Percentiles rank a stretch among this genome's conserved stretches.
phyloP scores from a whole-genome alignment of 2,888 invertebrate genomes.

The Orgyia antiqua region DNA sequence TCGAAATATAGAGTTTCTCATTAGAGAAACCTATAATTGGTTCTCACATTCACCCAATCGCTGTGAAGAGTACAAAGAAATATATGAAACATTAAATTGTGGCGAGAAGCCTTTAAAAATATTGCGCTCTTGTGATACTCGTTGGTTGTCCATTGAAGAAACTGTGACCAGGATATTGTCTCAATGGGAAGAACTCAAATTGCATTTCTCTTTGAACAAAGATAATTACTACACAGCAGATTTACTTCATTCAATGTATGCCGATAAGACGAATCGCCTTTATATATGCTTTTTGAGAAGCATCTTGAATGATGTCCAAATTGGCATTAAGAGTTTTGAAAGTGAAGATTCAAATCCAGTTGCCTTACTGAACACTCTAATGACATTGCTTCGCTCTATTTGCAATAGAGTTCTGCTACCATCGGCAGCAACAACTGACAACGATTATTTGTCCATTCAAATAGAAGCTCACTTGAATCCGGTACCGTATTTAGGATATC shows the following conservation, averaged over 20 bases:
- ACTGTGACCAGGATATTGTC: conserved; percentile 1
- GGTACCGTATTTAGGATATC: conserved; percentile 10
- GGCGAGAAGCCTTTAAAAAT: conserved; percentile 3
- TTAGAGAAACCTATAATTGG: conserved; percentile 29
- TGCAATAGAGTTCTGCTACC: conserved; percentile 18
- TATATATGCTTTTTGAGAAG: background rate
- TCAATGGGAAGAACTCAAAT: conserved; percentile 1
- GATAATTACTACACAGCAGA: conserved; percentile 2
- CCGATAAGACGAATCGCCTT: conserved; percentile 4
- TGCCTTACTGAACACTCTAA: conserved; percentile 11
- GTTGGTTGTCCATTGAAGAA: conserved; percentile 3
- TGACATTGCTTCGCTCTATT: conserved; percentile 18
- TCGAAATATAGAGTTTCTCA: conserved; percentile 35
- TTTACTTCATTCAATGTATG: conserved; percentile 2
- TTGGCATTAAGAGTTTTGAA: conserved; percentile 9
- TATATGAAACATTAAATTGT: background rate
- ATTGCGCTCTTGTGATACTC: conserved; percentile 3
- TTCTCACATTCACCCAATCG: conserved; percentile 21
- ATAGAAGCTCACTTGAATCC: conserved; percentile 12
- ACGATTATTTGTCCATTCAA: conserved; percentile 5
- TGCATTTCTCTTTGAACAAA: conserved; percentile 1
- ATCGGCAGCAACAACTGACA: conserved; percentile 1
- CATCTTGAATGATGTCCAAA: conserved; percentile 6
- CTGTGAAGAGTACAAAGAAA: background rate
- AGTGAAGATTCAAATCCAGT: conserved; percentile 5